Percentiles rank a stretch among this genome's conserved stretches.
Conservation (phyloP, 2,113 vertebrate genomes). For the Ranitomeya imitator region DNA sequence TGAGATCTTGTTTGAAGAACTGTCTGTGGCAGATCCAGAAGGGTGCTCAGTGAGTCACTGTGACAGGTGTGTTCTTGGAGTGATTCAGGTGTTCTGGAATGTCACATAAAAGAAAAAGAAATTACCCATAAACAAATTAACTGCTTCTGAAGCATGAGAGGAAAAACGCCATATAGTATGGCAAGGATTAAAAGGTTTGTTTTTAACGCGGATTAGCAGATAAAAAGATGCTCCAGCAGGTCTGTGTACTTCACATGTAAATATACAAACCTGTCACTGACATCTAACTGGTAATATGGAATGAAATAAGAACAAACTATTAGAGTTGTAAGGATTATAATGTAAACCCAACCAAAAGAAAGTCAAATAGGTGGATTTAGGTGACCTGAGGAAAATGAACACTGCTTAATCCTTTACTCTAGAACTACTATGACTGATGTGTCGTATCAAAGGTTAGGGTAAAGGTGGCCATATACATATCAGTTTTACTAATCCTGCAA, state of each 20-base stretch:
- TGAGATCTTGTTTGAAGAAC: slow-evolving; percentile 33
- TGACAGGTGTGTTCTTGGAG: slow-evolving; percentile 56
- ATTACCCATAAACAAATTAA: slow-evolving; percentile 53
- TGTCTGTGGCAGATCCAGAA: neutral
- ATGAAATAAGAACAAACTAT: neutral
- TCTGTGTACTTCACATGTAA: slow-evolving; percentile 25
- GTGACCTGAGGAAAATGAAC: neutral
- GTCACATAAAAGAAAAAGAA: slow-evolving; percentile 52
- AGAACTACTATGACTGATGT: neutral
- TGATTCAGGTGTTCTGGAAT: slow-evolving; percentile 58
- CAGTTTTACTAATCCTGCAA: too few species aligned
- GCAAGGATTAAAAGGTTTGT: slow-evolving; percentile 45
- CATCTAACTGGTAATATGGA: neutral
- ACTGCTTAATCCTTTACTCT: neutral
- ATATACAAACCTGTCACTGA: neutral
- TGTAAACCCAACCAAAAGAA: neutral
- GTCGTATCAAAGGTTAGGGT: neutral
- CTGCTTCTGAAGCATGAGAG: slow-evolving; percentile 34
- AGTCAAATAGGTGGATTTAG: neutral
- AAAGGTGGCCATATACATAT: neutral
- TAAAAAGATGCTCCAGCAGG: slow-evolving; percentile 60
- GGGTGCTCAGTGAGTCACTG: neutral
- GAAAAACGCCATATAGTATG: neutral
- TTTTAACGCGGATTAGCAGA: slow-evolving; percentile 61
- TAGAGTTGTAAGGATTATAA: neutral